Conservation (phyloP, 2,113 vertebrate species). For the Austrofundulus limnaeus region DNA sequence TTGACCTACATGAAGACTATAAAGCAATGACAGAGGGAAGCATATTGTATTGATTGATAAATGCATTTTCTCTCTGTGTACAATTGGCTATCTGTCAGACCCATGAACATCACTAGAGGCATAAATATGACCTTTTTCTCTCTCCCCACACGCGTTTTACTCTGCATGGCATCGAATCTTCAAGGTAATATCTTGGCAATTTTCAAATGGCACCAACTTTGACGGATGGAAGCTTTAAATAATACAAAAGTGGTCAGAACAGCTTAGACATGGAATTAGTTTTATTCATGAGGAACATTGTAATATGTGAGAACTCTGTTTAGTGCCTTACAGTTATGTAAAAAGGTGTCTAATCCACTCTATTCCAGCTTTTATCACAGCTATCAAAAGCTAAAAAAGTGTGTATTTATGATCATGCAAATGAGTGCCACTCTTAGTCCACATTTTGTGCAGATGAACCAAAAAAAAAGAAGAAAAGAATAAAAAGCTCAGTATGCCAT, state of each 20-base stretch:
- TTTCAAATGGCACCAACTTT: constrained; percentile 40
- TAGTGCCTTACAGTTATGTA: constrained; percentile 48
- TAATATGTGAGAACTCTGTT: constrained; percentile 49
- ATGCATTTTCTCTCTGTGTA: constrained; percentile 73
- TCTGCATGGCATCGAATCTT: constrained; percentile 35
- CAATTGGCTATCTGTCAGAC: constrained; percentile 78
- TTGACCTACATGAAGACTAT: constrained; percentile 72
- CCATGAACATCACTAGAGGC: constrained; percentile 63
- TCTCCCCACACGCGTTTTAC: constrained; percentile 54
- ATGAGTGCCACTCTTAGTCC: constrained; percentile 52
- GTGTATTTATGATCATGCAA: constrained; percentile 70
- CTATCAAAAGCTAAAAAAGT: constrained; percentile 61
- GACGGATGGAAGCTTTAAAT: constrained; percentile 40
- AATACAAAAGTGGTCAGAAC: constrained; percentile 15
- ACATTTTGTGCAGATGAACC: constrained; percentile 47
- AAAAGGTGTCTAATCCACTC: constrained; percentile 60
- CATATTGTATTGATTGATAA: constrained; percentile 76
- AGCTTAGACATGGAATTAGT: constrained; percentile 41
- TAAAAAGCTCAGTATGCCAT: constrained; percentile 44
- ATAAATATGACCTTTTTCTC: constrained; percentile 66
- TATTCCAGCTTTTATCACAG: constrained; percentile 65
- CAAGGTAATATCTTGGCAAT: constrained; percentile 45
- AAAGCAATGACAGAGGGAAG: constrained; percentile 56
- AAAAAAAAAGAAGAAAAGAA: constrained; percentile 40
- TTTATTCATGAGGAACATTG: constrained; percentile 52